Conservation (phyloP, 30 jellyfish, hydroid and myxozoan species). For the Mastigias papua region DNA sequence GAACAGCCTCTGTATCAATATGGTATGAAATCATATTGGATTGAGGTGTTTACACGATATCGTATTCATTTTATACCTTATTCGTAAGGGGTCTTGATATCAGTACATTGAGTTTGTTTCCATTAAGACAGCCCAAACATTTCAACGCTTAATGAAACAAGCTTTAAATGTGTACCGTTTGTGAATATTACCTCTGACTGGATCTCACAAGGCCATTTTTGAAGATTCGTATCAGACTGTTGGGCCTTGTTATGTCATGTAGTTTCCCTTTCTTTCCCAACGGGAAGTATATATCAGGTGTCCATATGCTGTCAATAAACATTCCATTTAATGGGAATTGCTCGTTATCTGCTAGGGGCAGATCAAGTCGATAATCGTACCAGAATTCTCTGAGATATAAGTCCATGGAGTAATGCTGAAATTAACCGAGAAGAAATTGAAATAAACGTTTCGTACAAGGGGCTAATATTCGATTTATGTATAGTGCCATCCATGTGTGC, state of each 20-base stretch:
- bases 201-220: conserved; percentile 71
- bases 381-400: conserved; percentile 82
- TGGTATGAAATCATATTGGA: no score
- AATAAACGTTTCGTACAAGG: background rate
- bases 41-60: no score
- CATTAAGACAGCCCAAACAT: no score
- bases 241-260: conserved; percentile 84
- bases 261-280: conserved; percentile 80
- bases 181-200: conserved; percentile 77
- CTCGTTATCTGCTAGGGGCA: conserved; percentile 28
- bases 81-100: no score
- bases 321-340: conserved; percentile 76
- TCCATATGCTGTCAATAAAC: conserved; percentile 76
- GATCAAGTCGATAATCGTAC: conserved; percentile 73
- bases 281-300: conserved; percentile 93
- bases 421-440: background rate
- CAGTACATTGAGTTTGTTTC: no score
- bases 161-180: background rate
- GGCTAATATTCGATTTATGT: background rate
- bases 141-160: no score
- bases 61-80: no score
- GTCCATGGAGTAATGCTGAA: conserved; percentile 87
- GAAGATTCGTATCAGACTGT: conserved; percentile 70
- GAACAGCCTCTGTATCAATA: no score
- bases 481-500: background rate